A percentile compares a stretch with the other conserved stretches of the same genome.
Evolutionary conservation across 1,140 invertebrate species (phyloP).

Genomic region (Hydropsyche tenuis): DNA sequence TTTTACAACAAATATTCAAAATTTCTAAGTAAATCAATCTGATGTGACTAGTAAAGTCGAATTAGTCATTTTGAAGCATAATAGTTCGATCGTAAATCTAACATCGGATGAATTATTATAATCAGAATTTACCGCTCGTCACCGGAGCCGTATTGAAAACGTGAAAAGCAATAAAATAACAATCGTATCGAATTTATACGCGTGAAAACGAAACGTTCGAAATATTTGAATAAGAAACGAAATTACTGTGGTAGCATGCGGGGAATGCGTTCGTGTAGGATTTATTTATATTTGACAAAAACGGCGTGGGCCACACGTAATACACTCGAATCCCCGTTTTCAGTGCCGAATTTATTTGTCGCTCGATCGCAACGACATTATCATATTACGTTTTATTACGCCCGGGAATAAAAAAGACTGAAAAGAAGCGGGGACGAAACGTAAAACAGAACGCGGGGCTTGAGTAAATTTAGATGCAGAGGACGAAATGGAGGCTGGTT

Average conservation of each 20-base stretch:
- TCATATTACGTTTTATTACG: constrained; percentile 13
- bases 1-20: too few species aligned
- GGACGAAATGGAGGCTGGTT: background rate
- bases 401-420: background rate
- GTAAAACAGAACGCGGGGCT: background rate
- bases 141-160: too few species aligned
- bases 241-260: background rate
- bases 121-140: too few species aligned
- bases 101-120: too few species aligned
- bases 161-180: too few species aligned
- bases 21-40: too few species aligned
- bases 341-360: constrained; percentile 24
- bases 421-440: background rate
- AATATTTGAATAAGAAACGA: constrained; percentile 11
- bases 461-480: background rate
- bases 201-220: too few species aligned
- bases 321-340: constrained; percentile 17
- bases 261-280: constrained; percentile 16
- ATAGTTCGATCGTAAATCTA: too few species aligned
- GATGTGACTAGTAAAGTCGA: too few species aligned
- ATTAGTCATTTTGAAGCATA: too few species aligned
- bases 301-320: background rate
- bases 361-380: constrained; percentile 19
- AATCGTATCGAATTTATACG: too few species aligned
- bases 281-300: background rate